Evolutionary conservation across 2,113 vertebrate genomes (phyloP), one percentile per base, ranked within the genome.

Genomic region (Pterocles orientalis): DNA sequence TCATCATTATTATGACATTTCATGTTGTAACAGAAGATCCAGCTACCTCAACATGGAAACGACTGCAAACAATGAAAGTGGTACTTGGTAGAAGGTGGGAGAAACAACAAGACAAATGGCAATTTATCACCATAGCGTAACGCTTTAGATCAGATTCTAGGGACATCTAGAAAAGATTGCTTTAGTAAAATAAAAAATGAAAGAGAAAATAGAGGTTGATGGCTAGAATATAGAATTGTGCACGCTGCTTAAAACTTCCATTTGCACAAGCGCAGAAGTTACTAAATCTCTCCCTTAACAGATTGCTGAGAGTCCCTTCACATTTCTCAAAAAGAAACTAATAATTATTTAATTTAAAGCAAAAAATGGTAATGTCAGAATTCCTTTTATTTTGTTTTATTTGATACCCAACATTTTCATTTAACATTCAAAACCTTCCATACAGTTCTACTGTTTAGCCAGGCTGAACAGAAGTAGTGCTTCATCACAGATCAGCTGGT

Each of bases 351-450:
- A n/a, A 61, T 84, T 80, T 71, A 33, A 82, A 56, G 25, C 5
- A 86, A 66, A 92, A 92, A 82, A 12, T 18, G 7, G 15, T 7
- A 84, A 61, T 53, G 11, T 19, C 2, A 48, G 5, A 56, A 18
- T 73, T 58, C 12, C 1, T 64, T 86, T 71, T 39, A 39, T 58
- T 53, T 57, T 1, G 14, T 64, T 76, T 66, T 64, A 36, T 72
- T 91, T 87, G 28, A 48, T 51, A 58, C 1, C 0, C 0, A 66
- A 26, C 0, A 29, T 50, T 83, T 85, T 72, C 3, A 47, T 48
- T 77, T 73, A 50, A 45, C 4, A 5, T 43, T 14, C 19, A 69
- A 77, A 89, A 81, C 7, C 6, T 57, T 71, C 24, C 14, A 15
- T 24, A 10, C 4, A 69, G 18, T 65, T 26, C 18, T 68, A 62